Percentiles rank a stretch among this genome's conserved stretches.
Evolutionary conservation across 2,113 vertebrate genomes (phyloP).

Genomic region (Pelusios castaneus): DNA sequence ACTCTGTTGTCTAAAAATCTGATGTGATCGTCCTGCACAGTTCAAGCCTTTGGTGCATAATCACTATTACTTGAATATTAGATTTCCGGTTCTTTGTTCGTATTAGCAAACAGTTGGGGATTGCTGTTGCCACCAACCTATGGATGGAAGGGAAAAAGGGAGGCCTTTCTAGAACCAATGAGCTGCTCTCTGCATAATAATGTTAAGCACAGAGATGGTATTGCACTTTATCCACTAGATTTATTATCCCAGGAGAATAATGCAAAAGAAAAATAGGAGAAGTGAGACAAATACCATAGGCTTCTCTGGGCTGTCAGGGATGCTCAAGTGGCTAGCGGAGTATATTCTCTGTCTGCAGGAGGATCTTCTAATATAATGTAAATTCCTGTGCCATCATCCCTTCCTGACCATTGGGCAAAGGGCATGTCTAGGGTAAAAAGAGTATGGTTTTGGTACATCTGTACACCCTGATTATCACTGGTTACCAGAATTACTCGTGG

Average conservation of each 20-base stretch:
- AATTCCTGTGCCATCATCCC: background rate
- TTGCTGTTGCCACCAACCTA: fast-evolving
- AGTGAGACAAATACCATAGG: background rate
- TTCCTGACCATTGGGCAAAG: background rate
- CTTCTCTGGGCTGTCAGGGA: background rate
- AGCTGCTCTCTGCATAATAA: fast-evolving
- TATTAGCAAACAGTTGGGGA: background rate
- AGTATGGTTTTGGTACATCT: background rate
- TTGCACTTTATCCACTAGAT: background rate
- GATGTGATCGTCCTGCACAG: fast-evolving
- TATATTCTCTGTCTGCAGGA: background rate
- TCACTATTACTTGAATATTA: background rate
- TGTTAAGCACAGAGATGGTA: fast-evolving
- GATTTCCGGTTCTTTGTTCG: background rate
- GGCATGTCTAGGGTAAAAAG: background rate
- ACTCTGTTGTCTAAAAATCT: no score
- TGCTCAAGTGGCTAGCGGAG: background rate
- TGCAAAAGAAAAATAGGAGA: background rate
- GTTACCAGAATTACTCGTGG: background rate
- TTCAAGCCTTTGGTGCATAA: background rate
- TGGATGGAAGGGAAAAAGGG: fast-evolving
- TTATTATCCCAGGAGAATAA: background rate
- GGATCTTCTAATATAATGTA: background rate
- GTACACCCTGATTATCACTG: background rate
- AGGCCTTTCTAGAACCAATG: background rate